Conservation (phyloP, 2,113 vertebrate species). For the Apteryx mantelli region DNA sequence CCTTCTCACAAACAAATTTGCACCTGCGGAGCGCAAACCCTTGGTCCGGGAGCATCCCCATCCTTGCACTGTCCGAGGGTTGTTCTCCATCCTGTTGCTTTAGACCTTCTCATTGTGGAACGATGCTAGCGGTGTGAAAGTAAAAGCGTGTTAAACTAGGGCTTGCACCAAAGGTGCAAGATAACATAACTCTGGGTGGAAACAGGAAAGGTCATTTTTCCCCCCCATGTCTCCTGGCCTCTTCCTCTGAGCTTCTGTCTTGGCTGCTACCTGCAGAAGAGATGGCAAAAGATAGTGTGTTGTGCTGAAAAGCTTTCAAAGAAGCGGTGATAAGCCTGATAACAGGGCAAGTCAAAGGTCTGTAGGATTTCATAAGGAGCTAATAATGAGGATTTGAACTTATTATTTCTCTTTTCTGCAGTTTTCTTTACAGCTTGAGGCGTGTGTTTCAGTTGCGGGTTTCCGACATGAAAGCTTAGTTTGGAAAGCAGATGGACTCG, state of each 20-base stretch:
- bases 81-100: not conserved
- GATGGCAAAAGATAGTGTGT: not conserved
- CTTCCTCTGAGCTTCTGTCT: not conserved
- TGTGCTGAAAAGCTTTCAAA: not conserved
- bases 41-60: not conserved
- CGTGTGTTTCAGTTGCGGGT: not conserved
- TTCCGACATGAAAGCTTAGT: not conserved
- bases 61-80: rapidly evolving
- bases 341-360: not conserved
- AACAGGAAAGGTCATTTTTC: not conserved
- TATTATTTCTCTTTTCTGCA: not conserved
- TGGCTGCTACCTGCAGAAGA: not conserved
- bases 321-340: not conserved
- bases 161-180: not conserved
- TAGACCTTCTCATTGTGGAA: not conserved
- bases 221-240: not conserved
- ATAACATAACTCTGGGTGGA: not conserved
- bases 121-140: not conserved
- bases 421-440: not conserved
- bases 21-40: not conserved
- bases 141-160: not conserved
- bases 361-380: not conserved
- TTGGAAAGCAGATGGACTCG: not conserved
- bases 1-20: not conserved
- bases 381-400: not conserved